Conservation (phyloP, 2,797 vertebrate species). For the Pseudopleuronectes americanus region DNA sequence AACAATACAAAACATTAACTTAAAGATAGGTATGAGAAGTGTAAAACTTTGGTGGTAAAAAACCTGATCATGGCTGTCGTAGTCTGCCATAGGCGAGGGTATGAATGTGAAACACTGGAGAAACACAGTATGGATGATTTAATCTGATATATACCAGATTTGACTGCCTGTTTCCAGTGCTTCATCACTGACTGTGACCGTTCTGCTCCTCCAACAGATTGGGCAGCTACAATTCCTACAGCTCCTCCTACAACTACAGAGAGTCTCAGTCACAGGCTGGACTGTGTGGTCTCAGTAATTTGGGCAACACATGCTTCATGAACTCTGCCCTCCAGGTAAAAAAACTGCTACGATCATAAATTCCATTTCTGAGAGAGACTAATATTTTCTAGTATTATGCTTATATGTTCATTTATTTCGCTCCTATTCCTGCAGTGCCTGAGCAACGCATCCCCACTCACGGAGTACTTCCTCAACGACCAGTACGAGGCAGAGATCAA, state of each 20-base stretch:
- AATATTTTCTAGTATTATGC: not conserved
- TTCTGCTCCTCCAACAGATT: slow-evolving; percentile 70
- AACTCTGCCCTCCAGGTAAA: slow-evolving; percentile 96
- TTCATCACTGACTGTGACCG: slow-evolving; percentile 5
- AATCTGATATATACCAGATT: not conserved
- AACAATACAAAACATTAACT: too few relatives aligned
- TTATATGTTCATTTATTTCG: slow-evolving; percentile 1
- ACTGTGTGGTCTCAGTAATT: slow-evolving; percentile 96
- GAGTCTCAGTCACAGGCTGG: slow-evolving; percentile 93
- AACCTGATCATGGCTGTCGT: too few relatives aligned
- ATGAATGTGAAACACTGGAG: too few relatives aligned
- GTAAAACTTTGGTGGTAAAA: too few relatives aligned
- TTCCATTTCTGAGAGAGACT: not conserved
- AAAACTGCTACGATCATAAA: not conserved
- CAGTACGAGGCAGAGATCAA: slow-evolving; percentile 96
- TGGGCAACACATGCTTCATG: slow-evolving; percentile 99
- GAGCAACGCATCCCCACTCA: slow-evolving; percentile 93
- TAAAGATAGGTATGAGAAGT: too few relatives aligned
- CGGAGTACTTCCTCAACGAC: slow-evolving; percentile 95
- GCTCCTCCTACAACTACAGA: slow-evolving; percentile 91
- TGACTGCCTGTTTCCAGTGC: not conserved
- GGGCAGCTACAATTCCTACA: slow-evolving; percentile 92
- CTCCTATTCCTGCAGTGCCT: slow-evolving; percentile 85
- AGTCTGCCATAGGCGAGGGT: too few relatives aligned
- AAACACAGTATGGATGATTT: not conserved